phyloP scores from a whole-genome alignment of 2,113 vertebrate species.

The Agapornis roseicollis region DNA sequence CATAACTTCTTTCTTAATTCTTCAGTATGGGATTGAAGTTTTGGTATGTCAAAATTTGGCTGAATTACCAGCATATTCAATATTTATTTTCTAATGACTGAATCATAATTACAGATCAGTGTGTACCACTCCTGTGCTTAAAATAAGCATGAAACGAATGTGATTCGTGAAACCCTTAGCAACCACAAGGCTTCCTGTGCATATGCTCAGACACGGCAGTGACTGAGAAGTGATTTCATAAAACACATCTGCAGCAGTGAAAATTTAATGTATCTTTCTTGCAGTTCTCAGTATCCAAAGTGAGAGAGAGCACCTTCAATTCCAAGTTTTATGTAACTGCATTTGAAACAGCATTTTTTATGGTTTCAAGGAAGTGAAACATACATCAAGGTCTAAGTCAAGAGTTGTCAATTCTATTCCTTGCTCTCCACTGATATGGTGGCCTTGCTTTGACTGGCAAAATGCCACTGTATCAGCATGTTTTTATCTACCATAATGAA shows the following conservation, averaged over 20 bases:
- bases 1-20: background rate
- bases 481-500: background rate
- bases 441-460: background rate
- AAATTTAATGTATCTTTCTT: background rate
- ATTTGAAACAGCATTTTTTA: background rate
- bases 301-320: background rate
- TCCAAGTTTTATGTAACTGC: background rate
- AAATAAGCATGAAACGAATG: constrained; percentile 37
- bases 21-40: background rate
- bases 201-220: background rate
- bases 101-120: constrained; percentile 36
- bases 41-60: background rate
- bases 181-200: constrained; percentile 27
- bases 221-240: constrained; percentile 4
- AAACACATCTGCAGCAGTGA: background rate
- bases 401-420: background rate
- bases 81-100: constrained; percentile 55
- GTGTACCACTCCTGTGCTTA: constrained; percentile 30
- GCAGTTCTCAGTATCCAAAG: background rate
- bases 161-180: constrained; percentile 44
- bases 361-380: background rate
- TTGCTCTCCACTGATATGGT: background rate
- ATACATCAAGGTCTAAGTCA: background rate
- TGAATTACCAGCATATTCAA: background rate
- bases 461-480: background rate